Percentiles rank a stretch among this genome's conserved stretches.
phyloP scores from a whole-genome alignment of 2,888 invertebrate species.

The Lymantria dispar region DNA sequence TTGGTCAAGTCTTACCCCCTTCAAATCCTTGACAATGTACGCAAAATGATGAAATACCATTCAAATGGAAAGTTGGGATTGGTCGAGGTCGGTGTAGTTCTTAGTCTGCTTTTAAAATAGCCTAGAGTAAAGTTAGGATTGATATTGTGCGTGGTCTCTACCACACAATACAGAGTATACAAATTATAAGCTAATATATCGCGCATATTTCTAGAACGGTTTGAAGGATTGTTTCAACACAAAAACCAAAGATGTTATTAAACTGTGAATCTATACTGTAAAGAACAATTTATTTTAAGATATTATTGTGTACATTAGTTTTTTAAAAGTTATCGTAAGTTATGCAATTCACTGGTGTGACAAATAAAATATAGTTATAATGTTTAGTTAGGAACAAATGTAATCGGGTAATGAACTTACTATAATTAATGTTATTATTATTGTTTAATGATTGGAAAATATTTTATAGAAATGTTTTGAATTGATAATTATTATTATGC shows the following conservation, averaged over 20 bases:
- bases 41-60: too few relatives aligned
- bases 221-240: slow-evolving; percentile 42
- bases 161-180: too few relatives aligned
- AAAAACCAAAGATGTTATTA: slow-evolving; percentile 78
- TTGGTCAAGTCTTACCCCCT: too few relatives aligned
- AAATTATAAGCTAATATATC: not conserved
- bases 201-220: slow-evolving; percentile 4
- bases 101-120: too few relatives aligned
- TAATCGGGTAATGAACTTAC: slow-evolving; percentile 30
- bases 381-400: slow-evolving; percentile 23
- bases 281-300: slow-evolving; percentile 46
- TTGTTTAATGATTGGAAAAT: slow-evolving; percentile 37
- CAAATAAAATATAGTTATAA: slow-evolving; percentile 26
- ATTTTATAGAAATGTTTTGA: slow-evolving; percentile 32
- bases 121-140: too few relatives aligned
- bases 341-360: slow-evolving; percentile 43
- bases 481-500: slow-evolving; percentile 24
- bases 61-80: too few relatives aligned
- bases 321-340: slow-evolving; percentile 23
- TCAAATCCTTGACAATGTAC: too few relatives aligned
- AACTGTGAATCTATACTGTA: slow-evolving; percentile 47
- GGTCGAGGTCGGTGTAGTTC: too few relatives aligned
- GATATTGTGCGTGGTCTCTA: too few relatives aligned
- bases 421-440: slow-evolving; percentile 31
- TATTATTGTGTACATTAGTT: slow-evolving; percentile 32